These are phyloP conservation scores for Morone saxatilis DNA, from an alignment of 2,113 vertebrate species.

Conservation along the genomic window DNA sequence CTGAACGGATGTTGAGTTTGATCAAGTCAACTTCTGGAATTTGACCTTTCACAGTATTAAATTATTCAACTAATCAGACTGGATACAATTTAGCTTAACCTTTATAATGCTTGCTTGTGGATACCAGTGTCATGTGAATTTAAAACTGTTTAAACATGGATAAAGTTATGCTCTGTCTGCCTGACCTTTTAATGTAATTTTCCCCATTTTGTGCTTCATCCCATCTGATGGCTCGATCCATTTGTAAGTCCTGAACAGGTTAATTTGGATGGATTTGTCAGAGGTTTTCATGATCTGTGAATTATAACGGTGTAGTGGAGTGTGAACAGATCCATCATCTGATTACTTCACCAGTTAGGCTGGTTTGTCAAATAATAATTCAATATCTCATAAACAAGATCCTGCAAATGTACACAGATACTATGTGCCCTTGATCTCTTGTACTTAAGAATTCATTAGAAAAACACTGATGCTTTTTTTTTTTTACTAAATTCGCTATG, in stretches of 20 bases:
- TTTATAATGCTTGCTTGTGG: conserved; percentile 26
- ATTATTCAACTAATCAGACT: conserved; percentile 31
- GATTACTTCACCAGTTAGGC: conserved; percentile 24
- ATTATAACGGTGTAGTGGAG: conserved; percentile 9
- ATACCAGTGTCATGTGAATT: conserved; percentile 11
- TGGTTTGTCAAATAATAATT: conserved; percentile 32
- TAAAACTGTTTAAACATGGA: conserved; percentile 36
- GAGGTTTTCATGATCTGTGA: conserved; percentile 36
- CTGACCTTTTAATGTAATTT: conserved; percentile 66
- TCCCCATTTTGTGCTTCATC: conserved; percentile 21
- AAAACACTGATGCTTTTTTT: conserved; percentile 15
- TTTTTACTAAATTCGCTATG: not conserved
- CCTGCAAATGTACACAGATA: conserved; percentile 12
- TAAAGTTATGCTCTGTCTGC: conserved; percentile 18
- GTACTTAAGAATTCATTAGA: conserved; percentile 5
- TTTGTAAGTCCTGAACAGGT: conserved; percentile 22
- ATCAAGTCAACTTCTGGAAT: not conserved
- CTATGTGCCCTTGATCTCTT: not conserved
- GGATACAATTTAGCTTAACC: conserved; percentile 43
- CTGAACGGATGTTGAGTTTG: not conserved
- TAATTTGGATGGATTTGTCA: conserved; percentile 45
- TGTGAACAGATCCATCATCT: conserved; percentile 38
- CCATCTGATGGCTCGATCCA: conserved; percentile 24
- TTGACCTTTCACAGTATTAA: conserved; percentile 49
- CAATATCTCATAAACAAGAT: conserved; percentile 28